Evolutionary conservation across 35 echinoderm and acorn worm species (phyloP), one percentile per base, ranked within the genome.

Genomic region (Diadema setosum): DNA sequence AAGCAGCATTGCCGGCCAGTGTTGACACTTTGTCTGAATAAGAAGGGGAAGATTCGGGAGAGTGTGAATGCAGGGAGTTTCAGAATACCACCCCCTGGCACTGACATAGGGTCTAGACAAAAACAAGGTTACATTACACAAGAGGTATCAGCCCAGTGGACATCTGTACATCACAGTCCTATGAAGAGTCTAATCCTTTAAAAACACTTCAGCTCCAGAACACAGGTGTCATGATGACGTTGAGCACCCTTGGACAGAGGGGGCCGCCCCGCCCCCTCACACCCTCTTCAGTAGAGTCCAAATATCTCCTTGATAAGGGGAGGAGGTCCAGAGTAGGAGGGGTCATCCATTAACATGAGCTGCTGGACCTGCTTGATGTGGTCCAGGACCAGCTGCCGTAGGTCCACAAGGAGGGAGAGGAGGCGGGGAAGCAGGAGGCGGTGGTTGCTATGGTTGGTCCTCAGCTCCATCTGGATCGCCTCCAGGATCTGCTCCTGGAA

Each of bases 301-400:
- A 92, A 99, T 21, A 99, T 89, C 48, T 99, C 96, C 63, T 89
- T 99, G 70, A 99, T 88, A n/a, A 99, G 87, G 27, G 96, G 96
- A 1, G 92, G 85, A 17, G 96, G 96, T 5, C 92, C 96, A 37
- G 86, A 70, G 49, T 86, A 92, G 2, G 45, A 26, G 4, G 92
- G 89, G 33, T 91, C 90, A 33, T 94, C 92, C 90, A 94, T 84
- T 45, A 94, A 40, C 92, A 94, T 92, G 52, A 99, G 60, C 58
- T 99, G 90, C 63, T 94, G 93, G 37, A 99, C 87, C 63, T 99
- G 92, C 44, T 99, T 86, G 58, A 99, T 91, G 83, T 99, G 96
- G 61, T 99, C 96, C 36, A 94, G 96, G 18, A 94, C 91, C 20
- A 99, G 83, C 34, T 99, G 93, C 65, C 96, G 78, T 12, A 99